Evolutionary conservation across 2,113 vertebrate species (phyloP).

Genomic region (Eptesicus fuscus): DNA sequence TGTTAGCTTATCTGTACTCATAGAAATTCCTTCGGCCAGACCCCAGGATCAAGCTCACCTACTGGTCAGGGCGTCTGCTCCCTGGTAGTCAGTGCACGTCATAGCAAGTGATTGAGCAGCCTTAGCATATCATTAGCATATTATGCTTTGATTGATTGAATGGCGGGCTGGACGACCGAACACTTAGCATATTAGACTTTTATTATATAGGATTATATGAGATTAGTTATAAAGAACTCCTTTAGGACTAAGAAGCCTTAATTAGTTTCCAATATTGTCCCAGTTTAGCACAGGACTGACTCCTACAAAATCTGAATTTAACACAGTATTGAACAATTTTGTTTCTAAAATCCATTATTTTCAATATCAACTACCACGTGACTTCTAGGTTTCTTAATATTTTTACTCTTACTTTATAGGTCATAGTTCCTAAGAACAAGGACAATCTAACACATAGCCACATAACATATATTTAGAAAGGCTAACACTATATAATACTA

Average conservation of each 20-base stretch:
- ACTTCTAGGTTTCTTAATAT: slow-evolving; percentile 10
- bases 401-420: not conserved
- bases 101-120: too few relatives aligned
- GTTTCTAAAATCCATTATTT: slow-evolving; percentile 37
- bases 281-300: not conserved
- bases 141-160: too few relatives aligned
- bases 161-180: too few relatives aligned
- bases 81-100: too few relatives aligned
- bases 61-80: too few relatives aligned
- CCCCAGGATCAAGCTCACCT: too few relatives aligned
- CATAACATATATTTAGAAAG: not conserved
- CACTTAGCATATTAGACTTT: not conserved
- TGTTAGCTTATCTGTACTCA: not conserved
- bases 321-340: slow-evolving; percentile 29
- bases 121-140: too few relatives aligned
- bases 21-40: not conserved
- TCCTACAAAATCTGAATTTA: slow-evolving; percentile 34
- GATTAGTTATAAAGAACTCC: slow-evolving; percentile 13
- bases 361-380: not conserved
- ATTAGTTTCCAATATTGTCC: slow-evolving; percentile 30
- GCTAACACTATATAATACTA: not conserved
- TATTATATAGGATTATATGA: slow-evolving; percentile 32
- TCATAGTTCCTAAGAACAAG: not conserved
- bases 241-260: slow-evolving; percentile 28
- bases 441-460: not conserved